Conservation (phyloP, 2,888 invertebrate genomes). For the Eilema depressum region DNA sequence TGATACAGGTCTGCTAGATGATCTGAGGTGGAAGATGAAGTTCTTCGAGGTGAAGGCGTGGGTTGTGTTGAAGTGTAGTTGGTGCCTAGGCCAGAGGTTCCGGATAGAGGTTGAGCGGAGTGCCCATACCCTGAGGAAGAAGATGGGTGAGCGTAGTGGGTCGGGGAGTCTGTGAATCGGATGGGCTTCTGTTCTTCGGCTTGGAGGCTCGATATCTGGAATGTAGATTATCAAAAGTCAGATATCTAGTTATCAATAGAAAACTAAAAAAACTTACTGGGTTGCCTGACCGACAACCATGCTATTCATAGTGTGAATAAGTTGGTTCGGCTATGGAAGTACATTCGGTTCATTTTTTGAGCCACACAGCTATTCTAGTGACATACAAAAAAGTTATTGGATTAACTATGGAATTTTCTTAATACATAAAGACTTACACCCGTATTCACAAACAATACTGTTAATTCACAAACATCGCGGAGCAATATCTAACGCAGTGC, state of each 20-base stretch:
- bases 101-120: constrained; percentile 83
- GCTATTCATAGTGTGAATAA: too few species aligned
- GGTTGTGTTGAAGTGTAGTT: constrained; percentile 85
- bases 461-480: too few species aligned
- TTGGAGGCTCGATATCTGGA: constrained; percentile 80
- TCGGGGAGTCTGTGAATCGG: constrained; percentile 92
- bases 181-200: constrained; percentile 88
- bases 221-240: constrained; percentile 21
- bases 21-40: constrained; percentile 86
- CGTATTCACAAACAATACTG: too few species aligned
- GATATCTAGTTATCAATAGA: background rate
- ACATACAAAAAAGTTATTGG: too few species aligned
- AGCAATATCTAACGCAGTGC: too few species aligned
- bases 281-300: too few species aligned
- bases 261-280: too few species aligned
- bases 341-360: too few species aligned
- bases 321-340: too few species aligned
- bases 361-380: too few species aligned
- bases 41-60: constrained; percentile 90
- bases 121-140: constrained; percentile 83
- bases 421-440: too few species aligned
- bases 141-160: constrained; percentile 88
- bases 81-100: constrained; percentile 84
- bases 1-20: constrained; percentile 90
- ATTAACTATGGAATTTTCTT: too few species aligned